A percentile compares a stretch with the other conserved stretches of the same genome.
These are phyloP conservation scores for Bucco capensis DNA, from an alignment of 2,113 vertebrate genomes.

Conservation along the genomic window DNA sequence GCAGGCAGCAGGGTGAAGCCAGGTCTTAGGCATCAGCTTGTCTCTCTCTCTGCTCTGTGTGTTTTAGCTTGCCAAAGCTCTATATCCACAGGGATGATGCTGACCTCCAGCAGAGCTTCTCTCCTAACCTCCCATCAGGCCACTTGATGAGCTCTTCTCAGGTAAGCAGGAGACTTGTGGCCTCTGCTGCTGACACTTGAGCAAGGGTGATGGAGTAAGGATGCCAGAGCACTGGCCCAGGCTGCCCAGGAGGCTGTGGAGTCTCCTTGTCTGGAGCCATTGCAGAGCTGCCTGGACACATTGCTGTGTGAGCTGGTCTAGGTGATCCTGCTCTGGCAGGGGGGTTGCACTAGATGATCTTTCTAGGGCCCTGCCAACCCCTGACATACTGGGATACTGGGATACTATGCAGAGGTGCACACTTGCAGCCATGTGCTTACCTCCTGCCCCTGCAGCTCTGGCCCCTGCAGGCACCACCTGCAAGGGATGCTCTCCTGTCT, in stretches of 20 bases:
- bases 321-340: too few relatives aligned
- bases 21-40: neutral
- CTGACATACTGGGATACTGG: too few relatives aligned
- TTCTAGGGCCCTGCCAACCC: too few relatives aligned
- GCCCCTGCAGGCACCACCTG: neutral
- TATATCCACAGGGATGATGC: neutral
- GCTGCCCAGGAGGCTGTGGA: too few relatives aligned
- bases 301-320: too few relatives aligned
- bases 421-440: too few relatives aligned
- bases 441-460: neutral
- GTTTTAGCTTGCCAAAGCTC: constrained; percentile 54
- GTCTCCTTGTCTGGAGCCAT: too few relatives aligned
- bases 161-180: constrained; percentile 39
- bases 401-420: too few relatives aligned
- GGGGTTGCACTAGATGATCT: too few relatives aligned
- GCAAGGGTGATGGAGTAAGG: too few relatives aligned
- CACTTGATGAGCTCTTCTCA: constrained; percentile 37
- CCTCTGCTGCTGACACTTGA: neutral
- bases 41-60: neutral
- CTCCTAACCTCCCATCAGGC: constrained; percentile 23
- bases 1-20: neutral
- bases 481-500: neutral
- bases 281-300: too few relatives aligned
- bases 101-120: constrained; percentile 5
- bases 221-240: too few relatives aligned